phyloP scores from a whole-genome alignment of 2,797 vertebrate species.

The Pteronotus mesoamericanus region DNA sequence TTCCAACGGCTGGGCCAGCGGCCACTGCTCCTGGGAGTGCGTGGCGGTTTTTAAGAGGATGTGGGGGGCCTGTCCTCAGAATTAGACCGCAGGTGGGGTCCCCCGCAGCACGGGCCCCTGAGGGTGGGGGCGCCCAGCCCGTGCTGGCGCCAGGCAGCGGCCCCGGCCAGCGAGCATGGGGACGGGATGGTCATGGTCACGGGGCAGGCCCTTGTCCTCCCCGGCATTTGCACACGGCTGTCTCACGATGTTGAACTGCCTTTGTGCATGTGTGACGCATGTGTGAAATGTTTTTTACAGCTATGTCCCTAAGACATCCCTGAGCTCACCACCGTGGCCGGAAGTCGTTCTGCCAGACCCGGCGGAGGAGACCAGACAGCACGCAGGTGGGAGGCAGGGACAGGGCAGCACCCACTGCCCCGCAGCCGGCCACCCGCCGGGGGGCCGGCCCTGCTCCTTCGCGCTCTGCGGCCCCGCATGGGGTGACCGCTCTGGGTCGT shows the following conservation, averaged over 20 bases:
- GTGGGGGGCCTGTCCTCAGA: not conserved
- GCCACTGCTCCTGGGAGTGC: not conserved
- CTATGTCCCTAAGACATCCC: slow-evolving; percentile 86
- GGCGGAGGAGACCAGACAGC: slow-evolving; percentile 81
- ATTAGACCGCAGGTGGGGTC: not conserved
- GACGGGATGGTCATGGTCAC: accelerated
- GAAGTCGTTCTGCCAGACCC: slow-evolving; percentile 77
- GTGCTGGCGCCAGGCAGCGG: accelerated
- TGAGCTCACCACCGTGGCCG: slow-evolving; percentile 90
- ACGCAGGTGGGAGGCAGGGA: slow-evolving; percentile 78
- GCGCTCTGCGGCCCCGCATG: accelerated
- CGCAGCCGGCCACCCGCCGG: accelerated
- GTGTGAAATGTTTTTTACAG: slow-evolving; percentile 69
- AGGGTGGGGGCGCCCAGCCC: accelerated
- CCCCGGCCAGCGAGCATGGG: accelerated
- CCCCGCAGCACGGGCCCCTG: accelerated
- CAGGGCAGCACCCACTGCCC: accelerated
- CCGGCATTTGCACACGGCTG: no score
- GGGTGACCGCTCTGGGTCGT: accelerated
- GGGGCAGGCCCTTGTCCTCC: accelerated
- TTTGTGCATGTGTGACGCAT: accelerated
- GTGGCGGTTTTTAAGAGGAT: accelerated
- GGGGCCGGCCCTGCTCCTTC: accelerated
- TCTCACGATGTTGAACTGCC: not conserved
- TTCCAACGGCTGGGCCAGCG: accelerated